Base-by-base conservation (phyloP, 1,140 invertebrate genomes). In the Anagrus nilaparvatae region DNA sequence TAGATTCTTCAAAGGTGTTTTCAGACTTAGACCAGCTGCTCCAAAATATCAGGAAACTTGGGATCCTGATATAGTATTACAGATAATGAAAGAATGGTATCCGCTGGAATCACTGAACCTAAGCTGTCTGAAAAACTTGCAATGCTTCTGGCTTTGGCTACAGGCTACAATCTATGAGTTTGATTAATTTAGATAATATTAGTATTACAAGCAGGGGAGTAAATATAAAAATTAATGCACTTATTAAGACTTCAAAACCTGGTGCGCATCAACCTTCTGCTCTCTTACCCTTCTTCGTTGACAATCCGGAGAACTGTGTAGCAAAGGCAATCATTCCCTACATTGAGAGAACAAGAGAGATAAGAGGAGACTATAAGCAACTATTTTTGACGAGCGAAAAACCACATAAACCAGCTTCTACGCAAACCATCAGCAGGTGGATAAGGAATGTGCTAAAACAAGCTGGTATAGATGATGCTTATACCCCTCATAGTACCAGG, bases 1-100 rank as follows among this genome's bases (percentile, higher is more conserved):
- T 21, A 33, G 54, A 37, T 57, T 56, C 41, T 44, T 57, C 33
- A 58, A 47, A 42, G 56, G 50, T 9, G 28, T 56, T 14, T 58
- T 46, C 27, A 46, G 36, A 21, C 20, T 47, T 1, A 49, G 53
- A 4, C 51, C 56, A 5, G 13, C 40, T 2, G 46, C 29, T 19
- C 52, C 56, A 5, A 51, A 51, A 43, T 60, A 57, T 41, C 31
- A 49, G 12, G 14, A 18, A n/a, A 52, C 43, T 0, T 55, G 53
- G 58, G n/a, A n/a, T n/a, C n/a, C n/a, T n/a, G n/a, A n/a, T n/a
- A n/a, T n/a, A n/a, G n/a, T n/a, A n/a, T n/a, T 49, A 20, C 24
- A 32, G 16, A 25, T 28, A 21, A 16, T 46, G 18, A 40, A 47
- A 40, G 17, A 19, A 2, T 39, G 46, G 28, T 47, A 38, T 40